These are phyloP conservation scores for Drosophila phalerata DNA, from an alignment of 2,888 invertebrate species.

Conservation along the genomic window DNA sequence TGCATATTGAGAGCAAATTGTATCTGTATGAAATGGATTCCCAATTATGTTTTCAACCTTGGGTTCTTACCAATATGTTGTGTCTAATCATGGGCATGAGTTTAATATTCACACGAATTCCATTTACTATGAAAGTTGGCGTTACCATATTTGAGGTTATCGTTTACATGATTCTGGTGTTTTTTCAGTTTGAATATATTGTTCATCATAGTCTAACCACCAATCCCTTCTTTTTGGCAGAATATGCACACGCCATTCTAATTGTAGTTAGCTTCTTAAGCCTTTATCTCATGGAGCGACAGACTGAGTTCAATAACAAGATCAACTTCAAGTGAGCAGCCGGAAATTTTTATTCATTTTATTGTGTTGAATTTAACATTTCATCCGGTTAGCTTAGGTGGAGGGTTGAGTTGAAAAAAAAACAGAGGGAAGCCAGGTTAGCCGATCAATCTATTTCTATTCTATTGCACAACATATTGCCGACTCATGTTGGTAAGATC, in stretches of 20 bases:
- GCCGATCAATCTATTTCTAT: conserved; percentile 95
- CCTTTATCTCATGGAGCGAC: conserved; percentile 93
- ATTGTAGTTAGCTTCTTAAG: conserved; percentile 90
- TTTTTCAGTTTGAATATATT: conserved; percentile 87
- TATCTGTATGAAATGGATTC: conserved; percentile 45
- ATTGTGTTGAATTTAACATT: background rate
- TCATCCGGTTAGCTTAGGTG: conserved; percentile 85
- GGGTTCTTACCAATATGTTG: conserved; percentile 86
- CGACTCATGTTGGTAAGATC: conserved; percentile 93
- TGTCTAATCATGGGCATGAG: conserved; percentile 88
- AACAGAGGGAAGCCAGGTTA: conserved; percentile 93
- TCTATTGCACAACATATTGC: conserved; percentile 96
- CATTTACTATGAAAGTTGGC: conserved; percentile 91
- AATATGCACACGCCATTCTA: conserved; percentile 90
- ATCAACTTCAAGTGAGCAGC: conserved; percentile 90
- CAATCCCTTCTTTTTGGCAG: conserved; percentile 89
- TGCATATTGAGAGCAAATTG: conserved; percentile 49
- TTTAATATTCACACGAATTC: conserved; percentile 93
- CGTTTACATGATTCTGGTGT: conserved; percentile 89
- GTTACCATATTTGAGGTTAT: conserved; percentile 87
- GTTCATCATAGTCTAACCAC: conserved; percentile 89
- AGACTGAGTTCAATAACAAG: conserved; percentile 95
- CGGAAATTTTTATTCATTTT: too few species aligned
- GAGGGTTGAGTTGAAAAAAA: conserved; percentile 90
- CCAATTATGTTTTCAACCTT: conserved; percentile 80